Conservation (phyloP, 1,140 invertebrate genomes). For the Pseudachorutes palmiensis region DNA sequence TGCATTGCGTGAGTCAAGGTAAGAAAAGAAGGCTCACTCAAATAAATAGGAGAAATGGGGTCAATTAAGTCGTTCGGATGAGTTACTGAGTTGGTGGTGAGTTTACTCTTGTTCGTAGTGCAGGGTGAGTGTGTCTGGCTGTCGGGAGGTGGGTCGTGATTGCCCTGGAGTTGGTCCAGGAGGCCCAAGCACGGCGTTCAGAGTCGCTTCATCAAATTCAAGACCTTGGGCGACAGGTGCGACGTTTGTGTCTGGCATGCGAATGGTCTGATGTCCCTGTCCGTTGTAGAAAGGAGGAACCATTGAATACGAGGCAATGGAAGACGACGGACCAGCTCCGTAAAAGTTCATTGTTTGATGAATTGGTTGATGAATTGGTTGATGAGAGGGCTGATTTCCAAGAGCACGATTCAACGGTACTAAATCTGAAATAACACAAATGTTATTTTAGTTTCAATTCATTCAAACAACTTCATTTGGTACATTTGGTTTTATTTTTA, state of each 20-base stretch:
- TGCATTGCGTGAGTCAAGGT: no score
- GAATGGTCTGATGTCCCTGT: not conserved
- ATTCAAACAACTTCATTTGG: no score
- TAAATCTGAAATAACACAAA: no score
- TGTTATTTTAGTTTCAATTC: no score
- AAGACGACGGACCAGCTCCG: not conserved
- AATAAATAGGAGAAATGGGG: no score
- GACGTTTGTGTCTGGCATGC: not conserved
- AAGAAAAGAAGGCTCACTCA: no score
- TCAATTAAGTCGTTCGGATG: no score
- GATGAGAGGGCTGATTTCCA: no score
- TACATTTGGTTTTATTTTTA: no score
- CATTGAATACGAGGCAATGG: not conserved
- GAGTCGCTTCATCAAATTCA: not conserved
- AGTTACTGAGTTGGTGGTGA: no score
- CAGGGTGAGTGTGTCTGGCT: not conserved
- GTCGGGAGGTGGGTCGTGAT: not conserved
- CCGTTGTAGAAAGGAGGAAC: not conserved
- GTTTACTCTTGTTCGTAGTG: slow-evolving; percentile 11
- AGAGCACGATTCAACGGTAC: no score
- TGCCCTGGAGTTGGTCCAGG: not conserved
- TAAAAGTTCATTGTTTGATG: not conserved
- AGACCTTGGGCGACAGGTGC: not conserved
- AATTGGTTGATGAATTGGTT: not conserved
- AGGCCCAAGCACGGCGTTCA: not conserved